phyloP scores from a whole-genome alignment of 1,140 invertebrate species.

The Sycophaga agraensis region DNA sequence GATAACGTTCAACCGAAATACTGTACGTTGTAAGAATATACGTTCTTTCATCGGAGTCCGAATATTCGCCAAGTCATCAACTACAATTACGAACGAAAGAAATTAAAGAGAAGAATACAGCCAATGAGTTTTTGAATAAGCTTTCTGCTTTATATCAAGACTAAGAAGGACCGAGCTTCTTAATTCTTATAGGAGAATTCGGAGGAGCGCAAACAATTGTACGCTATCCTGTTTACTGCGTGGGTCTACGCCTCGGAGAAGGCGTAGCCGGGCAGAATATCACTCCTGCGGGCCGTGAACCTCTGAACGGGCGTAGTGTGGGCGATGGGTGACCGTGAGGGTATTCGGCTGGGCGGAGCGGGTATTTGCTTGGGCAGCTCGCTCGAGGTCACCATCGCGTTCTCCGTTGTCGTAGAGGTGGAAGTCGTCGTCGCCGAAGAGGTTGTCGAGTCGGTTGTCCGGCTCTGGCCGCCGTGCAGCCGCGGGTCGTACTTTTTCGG shows the following conservation, averaged over 20 bases:
- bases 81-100: too few relatives aligned
- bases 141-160: too few relatives aligned
- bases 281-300: constrained; percentile 39
- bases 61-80: too few relatives aligned
- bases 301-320: constrained; percentile 49
- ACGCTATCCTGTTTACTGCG: too few relatives aligned
- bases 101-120: too few relatives aligned
- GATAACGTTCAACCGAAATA: too few relatives aligned
- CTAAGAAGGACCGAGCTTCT: too few relatives aligned
- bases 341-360: constrained; percentile 47
- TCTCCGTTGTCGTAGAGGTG: constrained; percentile 40
- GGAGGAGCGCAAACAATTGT: too few relatives aligned
- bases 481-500: constrained; percentile 34
- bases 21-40: too few relatives aligned
- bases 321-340: constrained; percentile 33
- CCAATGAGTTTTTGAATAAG: too few relatives aligned
- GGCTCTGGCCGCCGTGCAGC: background rate
- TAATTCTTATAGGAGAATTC: too few relatives aligned
- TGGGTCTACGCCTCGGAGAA: constrained; percentile 34
- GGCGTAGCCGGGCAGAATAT: constrained; percentile 40
- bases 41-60: too few relatives aligned
- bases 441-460: background rate
- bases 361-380: constrained; percentile 57
- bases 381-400: constrained; percentile 51
- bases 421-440: background rate